Base-by-base conservation (phyloP, 1,140 invertebrate genomes). In the Choristoneura fumiferana region DNA sequence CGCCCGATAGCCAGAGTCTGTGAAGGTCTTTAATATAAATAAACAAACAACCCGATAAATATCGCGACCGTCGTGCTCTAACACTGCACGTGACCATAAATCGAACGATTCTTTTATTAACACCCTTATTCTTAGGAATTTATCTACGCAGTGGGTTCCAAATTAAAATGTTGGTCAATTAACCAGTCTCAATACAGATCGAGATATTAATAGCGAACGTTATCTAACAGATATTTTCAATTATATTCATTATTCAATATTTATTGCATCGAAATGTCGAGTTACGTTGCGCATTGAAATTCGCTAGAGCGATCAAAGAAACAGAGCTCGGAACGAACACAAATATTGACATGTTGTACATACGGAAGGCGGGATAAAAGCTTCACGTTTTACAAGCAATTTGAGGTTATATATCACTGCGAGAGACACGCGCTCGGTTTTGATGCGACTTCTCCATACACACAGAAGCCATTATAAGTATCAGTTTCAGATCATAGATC, bases 401-500 rank as follows among this genome's bases (percentile, higher is more conserved):
- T 89, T 84, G 76, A 74, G 63, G 78, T 85, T 84, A 89, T 89
- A 86, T 89, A 89, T 89, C 81, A 84, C 81, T 69, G 69, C 60
- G 56, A 63, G 57, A 53, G 38, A 65, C 73, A 60, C 71, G 69
- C 62, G 63, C 2, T 70, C 71, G 71, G 63, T 77, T 81, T 78
- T 76, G 69, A 75, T 81, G 65, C 74, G 80, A 72, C 78, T 84
- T 76, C 79, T 81, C 80, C 81, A 84, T 84, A 87, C 84, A 84
- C 83, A 87, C 84, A 80, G 86, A 84, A 87, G 86, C 85, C 75
- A 85, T 86, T 81, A 84, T 81, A 84, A 81, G 82, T 87, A 89
- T 89, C 86, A 82, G 76, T 89, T 89, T 84, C 86, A 83, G 73
- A 84, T 89, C 86, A 84, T 89, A 87, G 82, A 89, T 89, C 86